Conservation (phyloP, 2,888 invertebrate genomes). For the Cloeon dipterum region DNA sequence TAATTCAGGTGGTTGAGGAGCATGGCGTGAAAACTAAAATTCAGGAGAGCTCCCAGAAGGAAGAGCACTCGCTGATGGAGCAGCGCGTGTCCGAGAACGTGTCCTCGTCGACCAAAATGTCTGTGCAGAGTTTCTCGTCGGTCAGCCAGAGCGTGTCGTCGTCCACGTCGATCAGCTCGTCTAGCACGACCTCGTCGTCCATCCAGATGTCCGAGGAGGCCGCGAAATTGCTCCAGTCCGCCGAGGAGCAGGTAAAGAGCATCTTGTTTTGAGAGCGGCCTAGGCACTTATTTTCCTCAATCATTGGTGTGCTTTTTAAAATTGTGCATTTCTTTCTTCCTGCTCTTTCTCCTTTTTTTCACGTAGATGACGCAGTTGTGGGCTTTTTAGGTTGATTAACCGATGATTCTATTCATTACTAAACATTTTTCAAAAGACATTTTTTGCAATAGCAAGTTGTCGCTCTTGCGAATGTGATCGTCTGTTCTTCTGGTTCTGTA, state of each 20-base stretch:
- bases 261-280: background rate
- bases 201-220: background rate
- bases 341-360: no score
- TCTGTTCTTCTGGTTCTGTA: no score
- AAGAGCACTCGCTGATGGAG: background rate
- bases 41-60: background rate
- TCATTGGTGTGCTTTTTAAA: no score
- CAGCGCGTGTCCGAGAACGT: background rate
- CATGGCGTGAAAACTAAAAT: background rate
- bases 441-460: no score
- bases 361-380: no score
- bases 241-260: conserved; percentile 1
- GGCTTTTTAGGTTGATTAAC: no score
- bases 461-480: no score
- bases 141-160: background rate
- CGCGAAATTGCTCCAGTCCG: background rate
- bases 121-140: background rate
- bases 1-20: background rate
- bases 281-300: no score
- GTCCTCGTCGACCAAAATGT: background rate
- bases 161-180: background rate
- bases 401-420: no score
- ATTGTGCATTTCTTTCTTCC: no score
- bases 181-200: background rate
- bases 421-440: no score